A percentile compares a stretch with the other conserved stretches of the same genome.
Conservation (phyloP, 2,797 vertebrate species). For the Picus viridis region DNA sequence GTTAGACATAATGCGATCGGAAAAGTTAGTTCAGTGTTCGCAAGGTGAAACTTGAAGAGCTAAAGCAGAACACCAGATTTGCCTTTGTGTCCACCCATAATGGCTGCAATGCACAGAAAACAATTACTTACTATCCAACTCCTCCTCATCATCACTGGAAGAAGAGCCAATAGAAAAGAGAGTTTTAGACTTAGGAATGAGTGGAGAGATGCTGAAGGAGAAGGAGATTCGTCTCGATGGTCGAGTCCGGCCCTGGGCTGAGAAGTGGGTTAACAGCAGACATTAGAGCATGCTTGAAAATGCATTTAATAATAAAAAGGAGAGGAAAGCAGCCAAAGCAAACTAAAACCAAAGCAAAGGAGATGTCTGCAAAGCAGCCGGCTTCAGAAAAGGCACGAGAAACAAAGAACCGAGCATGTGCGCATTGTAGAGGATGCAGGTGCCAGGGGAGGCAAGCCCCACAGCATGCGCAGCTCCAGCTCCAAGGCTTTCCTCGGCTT, state of each 20-base stretch:
- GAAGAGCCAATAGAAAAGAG: slow-evolving; percentile 88
- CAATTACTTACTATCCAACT: slow-evolving; percentile 88
- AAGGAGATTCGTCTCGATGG: slow-evolving; percentile 89
- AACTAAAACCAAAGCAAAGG: slow-evolving; percentile 20
- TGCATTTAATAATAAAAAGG: slow-evolving; percentile 41
- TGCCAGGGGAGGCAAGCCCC: neutral
- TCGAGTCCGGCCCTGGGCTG: slow-evolving; percentile 82
- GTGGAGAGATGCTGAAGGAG: slow-evolving; percentile 91
- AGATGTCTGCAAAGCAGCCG: slow-evolving; percentile 5
- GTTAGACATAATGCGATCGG: neutral
- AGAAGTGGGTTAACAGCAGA: slow-evolving; percentile 80
- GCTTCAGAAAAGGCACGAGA: slow-evolving; percentile 18
- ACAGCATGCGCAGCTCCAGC: neutral
- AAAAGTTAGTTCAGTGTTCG: neutral
- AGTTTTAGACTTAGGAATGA: slow-evolving; percentile 92
- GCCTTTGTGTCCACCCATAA: slow-evolving; percentile 10
- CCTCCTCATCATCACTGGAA: slow-evolving; percentile 93
- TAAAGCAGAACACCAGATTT: slow-evolving; percentile 18
- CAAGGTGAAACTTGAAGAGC: neutral
- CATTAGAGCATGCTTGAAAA: slow-evolving; percentile 73
- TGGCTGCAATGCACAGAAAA: slow-evolving; percentile 23
- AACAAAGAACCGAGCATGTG: neutral
- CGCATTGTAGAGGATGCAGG: neutral
- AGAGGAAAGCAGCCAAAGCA: slow-evolving; percentile 19
- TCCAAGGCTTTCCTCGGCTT: neutral